Percentiles rank a stretch among this genome's conserved stretches.
Conservation (phyloP, 1,140 invertebrate genomes). For the Cylas formicarius region DNA sequence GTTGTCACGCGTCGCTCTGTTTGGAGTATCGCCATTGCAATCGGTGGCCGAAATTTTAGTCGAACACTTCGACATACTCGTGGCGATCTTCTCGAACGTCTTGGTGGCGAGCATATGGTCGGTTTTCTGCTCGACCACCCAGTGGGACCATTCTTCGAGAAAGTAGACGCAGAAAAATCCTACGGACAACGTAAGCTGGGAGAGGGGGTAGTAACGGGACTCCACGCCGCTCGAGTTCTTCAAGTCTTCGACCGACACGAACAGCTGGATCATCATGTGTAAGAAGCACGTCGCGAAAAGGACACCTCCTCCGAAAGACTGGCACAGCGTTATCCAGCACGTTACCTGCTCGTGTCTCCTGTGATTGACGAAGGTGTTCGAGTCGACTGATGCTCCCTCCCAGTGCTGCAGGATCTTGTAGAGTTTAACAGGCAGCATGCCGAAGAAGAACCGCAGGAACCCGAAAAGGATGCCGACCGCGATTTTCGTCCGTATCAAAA, state of each 20-base stretch:
- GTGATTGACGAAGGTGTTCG: conserved; percentile 28
- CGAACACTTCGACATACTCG: no score
- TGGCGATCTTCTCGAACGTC: no score
- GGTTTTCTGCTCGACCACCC: conserved; percentile 23
- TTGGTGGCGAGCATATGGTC: no score
- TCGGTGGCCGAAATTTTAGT: no score
- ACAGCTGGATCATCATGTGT: conserved; percentile 59
- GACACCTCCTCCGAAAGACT: conserved; percentile 60
- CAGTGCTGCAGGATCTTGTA: conserved; percentile 31
- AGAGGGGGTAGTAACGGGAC: conserved; percentile 39
- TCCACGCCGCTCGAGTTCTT: conserved; percentile 27
- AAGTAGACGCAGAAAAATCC: conserved; percentile 58
- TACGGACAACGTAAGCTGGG: conserved; percentile 50
- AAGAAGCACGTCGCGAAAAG: conserved; percentile 59
- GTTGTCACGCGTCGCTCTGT: no score
- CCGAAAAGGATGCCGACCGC: conserved; percentile 37
- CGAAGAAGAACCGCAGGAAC: conserved; percentile 36
- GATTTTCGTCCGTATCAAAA: conserved; percentile 35
- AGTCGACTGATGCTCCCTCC: conserved; percentile 29
- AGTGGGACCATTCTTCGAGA: conserved; percentile 48
- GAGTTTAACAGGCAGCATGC: conserved; percentile 38
- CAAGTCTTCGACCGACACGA: conserved; percentile 33
- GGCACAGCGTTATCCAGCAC: conserved; percentile 38
- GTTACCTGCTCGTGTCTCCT: conserved; percentile 32
- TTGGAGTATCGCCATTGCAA: no score